These are phyloP conservation scores for Antennarius maculatus DNA, from an alignment of 2,797 vertebrate species.

Conservation along the genomic window DNA sequence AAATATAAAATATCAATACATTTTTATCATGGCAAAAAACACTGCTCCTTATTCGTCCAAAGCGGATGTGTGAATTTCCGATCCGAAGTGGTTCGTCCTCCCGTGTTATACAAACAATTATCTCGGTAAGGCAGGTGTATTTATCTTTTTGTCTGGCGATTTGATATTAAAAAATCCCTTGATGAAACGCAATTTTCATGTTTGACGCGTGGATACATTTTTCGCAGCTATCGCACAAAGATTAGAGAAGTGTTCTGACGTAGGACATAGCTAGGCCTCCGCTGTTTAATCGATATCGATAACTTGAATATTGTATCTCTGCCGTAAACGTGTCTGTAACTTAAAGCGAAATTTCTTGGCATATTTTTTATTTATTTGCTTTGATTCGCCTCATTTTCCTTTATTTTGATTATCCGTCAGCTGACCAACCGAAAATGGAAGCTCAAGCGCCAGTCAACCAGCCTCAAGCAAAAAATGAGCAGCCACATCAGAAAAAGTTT, in stretches of 20 bases:
- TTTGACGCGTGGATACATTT: too few species aligned
- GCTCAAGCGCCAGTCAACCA: constrained; percentile 6
- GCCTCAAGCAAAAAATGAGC: constrained; percentile 19
- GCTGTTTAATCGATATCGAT: too few species aligned
- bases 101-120: not conserved
- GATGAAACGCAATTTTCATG: too few species aligned
- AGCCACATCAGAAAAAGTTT: constrained; percentile 32
- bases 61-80: not conserved
- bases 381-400: not conserved
- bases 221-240: not conserved
- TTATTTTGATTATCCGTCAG: not conserved
- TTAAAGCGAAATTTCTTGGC: not conserved
- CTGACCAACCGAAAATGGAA: constrained; percentile 37
- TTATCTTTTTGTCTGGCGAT: not conserved
- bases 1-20: not conserved
- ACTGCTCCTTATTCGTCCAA: not conserved
- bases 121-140: not conserved
- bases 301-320: not conserved
- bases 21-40: constrained; percentile 40
- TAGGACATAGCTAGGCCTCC: constrained; percentile 14
- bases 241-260: not conserved
- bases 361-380: not conserved
- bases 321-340: rapidly evolving
- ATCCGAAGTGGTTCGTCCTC: not conserved
- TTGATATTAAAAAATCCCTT: too few species aligned